Evolutionary conservation across 2,797 vertebrate genomes (phyloP).

Genomic region (Labeo calbasu): DNA sequence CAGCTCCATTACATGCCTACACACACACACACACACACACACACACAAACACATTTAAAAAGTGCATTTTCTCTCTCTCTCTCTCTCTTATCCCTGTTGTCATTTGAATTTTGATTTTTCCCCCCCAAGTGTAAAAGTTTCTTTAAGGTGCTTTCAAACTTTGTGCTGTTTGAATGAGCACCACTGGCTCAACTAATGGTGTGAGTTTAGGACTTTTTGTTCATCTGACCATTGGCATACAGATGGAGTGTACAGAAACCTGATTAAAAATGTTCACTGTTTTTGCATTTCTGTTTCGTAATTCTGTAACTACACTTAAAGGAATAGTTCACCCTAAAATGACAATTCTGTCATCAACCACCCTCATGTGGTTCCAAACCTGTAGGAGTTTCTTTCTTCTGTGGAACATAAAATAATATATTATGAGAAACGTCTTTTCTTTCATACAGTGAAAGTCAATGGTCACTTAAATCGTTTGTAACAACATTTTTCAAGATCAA

Average conservation of each 20-base stretch:
- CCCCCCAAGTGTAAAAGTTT: background rate
- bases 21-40: background rate
- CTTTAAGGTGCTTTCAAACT: background rate
- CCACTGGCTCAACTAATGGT: background rate
- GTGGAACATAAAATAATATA: background rate
- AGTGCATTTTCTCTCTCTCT: background rate
- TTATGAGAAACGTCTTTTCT: too few species aligned
- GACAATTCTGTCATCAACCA: background rate
- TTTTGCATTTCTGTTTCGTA: background rate
- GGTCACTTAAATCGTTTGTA: background rate
- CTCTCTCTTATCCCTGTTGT: background rate
- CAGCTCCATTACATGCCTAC: constrained; percentile 33
- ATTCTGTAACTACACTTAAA: background rate
- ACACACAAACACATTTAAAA: background rate
- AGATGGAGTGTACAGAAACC: background rate
- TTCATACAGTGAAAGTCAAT: background rate
- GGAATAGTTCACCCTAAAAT: background rate
- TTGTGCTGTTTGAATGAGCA: background rate
- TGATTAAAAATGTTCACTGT: background rate
- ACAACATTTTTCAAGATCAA: background rate
- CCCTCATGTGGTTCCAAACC: too few species aligned
- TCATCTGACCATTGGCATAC: background rate
- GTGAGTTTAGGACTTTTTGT: background rate
- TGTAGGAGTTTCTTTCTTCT: background rate
- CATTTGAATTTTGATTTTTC: background rate